These are phyloP conservation scores for Pseudomyrmex dendroicus DNA, from an alignment of 1,140 invertebrate genomes.

Conservation along the genomic window DNA sequence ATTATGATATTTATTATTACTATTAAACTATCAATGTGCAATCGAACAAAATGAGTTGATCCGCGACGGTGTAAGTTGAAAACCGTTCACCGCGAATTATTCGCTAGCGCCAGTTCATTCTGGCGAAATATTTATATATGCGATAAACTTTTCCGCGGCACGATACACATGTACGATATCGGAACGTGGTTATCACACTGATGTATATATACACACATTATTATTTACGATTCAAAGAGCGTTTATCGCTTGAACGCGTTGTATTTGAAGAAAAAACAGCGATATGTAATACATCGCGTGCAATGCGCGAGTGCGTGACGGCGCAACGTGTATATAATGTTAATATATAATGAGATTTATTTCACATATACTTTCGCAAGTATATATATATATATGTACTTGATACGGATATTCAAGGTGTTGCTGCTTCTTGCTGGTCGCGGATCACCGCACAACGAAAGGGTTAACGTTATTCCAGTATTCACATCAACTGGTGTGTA, in stretches of 20 bases:
- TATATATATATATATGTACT: neutral
- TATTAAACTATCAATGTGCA: conserved; percentile 14
- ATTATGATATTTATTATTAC: conserved; percentile 22
- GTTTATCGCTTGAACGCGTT: neutral
- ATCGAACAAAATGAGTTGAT: conserved; percentile 12
- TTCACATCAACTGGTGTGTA: neutral
- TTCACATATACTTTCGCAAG: neutral
- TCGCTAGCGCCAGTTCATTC: neutral
- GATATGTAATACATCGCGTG: neutral
- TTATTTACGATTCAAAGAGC: neutral
- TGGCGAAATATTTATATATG: neutral
- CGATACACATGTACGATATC: neutral
- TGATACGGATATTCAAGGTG: neutral
- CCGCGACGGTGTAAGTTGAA: conserved; percentile 4
- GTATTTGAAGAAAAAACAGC: neutral
- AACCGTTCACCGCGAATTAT: neutral
- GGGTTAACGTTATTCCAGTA: conserved; percentile 11
- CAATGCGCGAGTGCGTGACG: neutral
- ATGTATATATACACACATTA: too few species aligned
- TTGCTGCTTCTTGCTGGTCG: conserved; percentile 6
- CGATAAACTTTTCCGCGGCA: neutral
- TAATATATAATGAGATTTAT: conserved; percentile 21
- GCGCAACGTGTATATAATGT: neutral
- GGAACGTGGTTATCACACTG: conserved; percentile 10
- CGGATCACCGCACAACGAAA: conserved; percentile 25